These are phyloP conservation scores for Lutjanus erythropterus DNA, from an alignment of 2,113 vertebrate genomes.

Conservation along the genomic window DNA sequence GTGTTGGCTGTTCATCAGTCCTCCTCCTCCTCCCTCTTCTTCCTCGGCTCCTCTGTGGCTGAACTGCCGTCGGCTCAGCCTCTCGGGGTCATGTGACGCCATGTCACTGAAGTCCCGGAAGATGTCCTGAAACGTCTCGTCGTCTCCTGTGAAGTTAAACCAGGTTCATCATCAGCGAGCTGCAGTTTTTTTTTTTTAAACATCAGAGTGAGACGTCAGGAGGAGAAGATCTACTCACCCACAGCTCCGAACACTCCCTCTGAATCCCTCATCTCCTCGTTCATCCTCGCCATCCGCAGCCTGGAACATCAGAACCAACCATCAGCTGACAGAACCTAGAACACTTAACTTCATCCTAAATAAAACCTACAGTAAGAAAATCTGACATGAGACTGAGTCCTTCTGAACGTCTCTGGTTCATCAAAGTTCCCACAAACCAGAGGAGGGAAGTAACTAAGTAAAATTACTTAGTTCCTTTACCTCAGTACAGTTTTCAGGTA, in stretches of 20 bases:
- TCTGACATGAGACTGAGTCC: too few species aligned
- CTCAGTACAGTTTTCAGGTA: too few species aligned
- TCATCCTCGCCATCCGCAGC: slow-evolving; percentile 86
- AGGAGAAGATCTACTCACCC: slow-evolving; percentile 64
- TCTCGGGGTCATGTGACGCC: slow-evolving; percentile 85
- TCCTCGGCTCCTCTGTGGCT: slow-evolving; percentile 31
- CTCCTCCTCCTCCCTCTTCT: neutral
- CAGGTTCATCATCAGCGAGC: neutral
- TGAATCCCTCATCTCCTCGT: slow-evolving; percentile 87
- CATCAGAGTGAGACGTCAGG: neutral
- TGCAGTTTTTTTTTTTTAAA: neutral
- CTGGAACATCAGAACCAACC: slow-evolving; percentile 52
- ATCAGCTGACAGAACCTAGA: neutral
- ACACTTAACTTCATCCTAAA: too few species aligned
- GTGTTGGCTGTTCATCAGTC: neutral
- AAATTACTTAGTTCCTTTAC: too few species aligned
- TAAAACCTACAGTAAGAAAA: too few species aligned
- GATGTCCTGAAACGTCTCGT: slow-evolving; percentile 87
- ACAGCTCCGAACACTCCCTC: slow-evolving; percentile 81
- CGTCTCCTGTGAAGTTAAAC: slow-evolving; percentile 76
- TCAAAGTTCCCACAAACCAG: too few species aligned
- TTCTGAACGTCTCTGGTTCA: too few species aligned
- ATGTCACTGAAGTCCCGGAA: slow-evolving; percentile 87
- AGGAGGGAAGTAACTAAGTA: too few species aligned
- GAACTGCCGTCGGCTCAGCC: slow-evolving; percentile 76